Evolutionary conservation across 1,140 invertebrate genomes (phyloP).

Genomic region (Bombus turneri): DNA sequence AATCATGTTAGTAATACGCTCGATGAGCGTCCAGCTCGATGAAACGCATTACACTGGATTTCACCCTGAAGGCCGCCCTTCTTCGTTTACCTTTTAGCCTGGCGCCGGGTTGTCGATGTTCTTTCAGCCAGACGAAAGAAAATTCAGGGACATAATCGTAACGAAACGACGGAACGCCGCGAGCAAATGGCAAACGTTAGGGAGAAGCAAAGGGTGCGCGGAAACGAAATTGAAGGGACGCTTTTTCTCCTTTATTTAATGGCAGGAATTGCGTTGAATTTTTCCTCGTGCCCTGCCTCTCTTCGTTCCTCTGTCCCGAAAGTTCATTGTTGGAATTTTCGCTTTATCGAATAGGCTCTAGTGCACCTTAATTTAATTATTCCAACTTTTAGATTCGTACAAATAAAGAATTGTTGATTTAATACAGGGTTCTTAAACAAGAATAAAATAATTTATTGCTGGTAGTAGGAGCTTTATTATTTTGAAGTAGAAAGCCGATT

Average conservation of each 20-base stretch:
- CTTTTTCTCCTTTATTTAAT: constrained; percentile 3
- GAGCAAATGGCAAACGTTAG: background rate
- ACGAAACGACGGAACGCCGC: constrained; percentile 2
- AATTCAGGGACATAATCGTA: constrained; percentile 15
- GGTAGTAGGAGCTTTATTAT: no score
- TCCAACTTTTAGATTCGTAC: no score
- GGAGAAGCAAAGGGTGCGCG: background rate
- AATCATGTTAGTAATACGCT: constrained; percentile 67
- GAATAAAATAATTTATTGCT: background rate
- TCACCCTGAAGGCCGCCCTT: background rate
- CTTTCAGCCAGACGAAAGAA: constrained; percentile 2
- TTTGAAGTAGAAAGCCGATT: no score
- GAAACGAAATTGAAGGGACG: constrained; percentile 17
- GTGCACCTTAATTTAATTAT: background rate
- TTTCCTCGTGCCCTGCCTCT: background rate
- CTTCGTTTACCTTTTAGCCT: constrained; percentile 2
- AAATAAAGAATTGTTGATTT: background rate
- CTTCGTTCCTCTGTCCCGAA: background rate
- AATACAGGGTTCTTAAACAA: background rate
- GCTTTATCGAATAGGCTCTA: background rate
- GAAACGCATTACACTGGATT: background rate
- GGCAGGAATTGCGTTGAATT: constrained; percentile 18
- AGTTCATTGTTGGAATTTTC: background rate
- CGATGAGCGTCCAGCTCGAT: background rate
- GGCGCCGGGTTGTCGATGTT: background rate